A percentile compares a stretch with the other conserved stretches of the same genome.
Conservation (phyloP, 2,797 vertebrate genomes). For the Arrhamphus sclerolepis region DNA sequence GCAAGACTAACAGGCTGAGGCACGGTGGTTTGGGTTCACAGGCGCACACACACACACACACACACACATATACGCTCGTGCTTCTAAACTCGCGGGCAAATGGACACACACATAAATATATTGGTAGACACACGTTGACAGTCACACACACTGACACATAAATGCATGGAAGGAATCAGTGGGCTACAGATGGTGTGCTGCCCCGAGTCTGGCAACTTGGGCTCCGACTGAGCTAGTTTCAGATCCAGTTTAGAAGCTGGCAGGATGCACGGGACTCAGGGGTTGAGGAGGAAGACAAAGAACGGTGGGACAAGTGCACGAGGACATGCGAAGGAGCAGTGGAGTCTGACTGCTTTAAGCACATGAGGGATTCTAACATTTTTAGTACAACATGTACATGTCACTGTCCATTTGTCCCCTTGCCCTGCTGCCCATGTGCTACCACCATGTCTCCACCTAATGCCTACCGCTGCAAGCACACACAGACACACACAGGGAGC, state of each 20-base stretch:
- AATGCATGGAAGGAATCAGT: slow-evolving; percentile 65
- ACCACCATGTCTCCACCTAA: slow-evolving; percentile 31
- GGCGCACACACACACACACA: slow-evolving; percentile 31
- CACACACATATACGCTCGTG: slow-evolving; percentile 5
- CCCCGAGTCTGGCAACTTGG: slow-evolving; percentile 71
- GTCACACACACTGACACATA: slow-evolving; percentile 25
- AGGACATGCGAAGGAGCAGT: slow-evolving; percentile 39
- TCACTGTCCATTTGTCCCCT: slow-evolving; percentile 53
- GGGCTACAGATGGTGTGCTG: slow-evolving; percentile 77
- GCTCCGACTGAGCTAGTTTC: slow-evolving; percentile 66
- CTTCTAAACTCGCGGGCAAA: slow-evolving; percentile 47
- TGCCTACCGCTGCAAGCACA: slow-evolving; percentile 30
- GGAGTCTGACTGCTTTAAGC: slow-evolving; percentile 33
- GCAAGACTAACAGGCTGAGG: slow-evolving; percentile 79
- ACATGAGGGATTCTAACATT: slow-evolving; percentile 58
- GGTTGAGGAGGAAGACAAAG: slow-evolving; percentile 67
- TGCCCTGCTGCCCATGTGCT: slow-evolving; percentile 42
- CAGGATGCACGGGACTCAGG: slow-evolving; percentile 50
- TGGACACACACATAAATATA: slow-evolving; percentile 56
- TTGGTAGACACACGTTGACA: slow-evolving; percentile 54
- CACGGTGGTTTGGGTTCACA: slow-evolving; percentile 68
- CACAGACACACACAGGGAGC: slow-evolving; percentile 58
- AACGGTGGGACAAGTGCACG: slow-evolving; percentile 58
- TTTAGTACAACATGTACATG: slow-evolving; percentile 70
- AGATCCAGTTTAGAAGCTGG: slow-evolving; percentile 67